These are phyloP conservation scores for Meiosimyza decipiens DNA, from an alignment of 2,888 invertebrate genomes.

Conservation along the genomic window DNA sequence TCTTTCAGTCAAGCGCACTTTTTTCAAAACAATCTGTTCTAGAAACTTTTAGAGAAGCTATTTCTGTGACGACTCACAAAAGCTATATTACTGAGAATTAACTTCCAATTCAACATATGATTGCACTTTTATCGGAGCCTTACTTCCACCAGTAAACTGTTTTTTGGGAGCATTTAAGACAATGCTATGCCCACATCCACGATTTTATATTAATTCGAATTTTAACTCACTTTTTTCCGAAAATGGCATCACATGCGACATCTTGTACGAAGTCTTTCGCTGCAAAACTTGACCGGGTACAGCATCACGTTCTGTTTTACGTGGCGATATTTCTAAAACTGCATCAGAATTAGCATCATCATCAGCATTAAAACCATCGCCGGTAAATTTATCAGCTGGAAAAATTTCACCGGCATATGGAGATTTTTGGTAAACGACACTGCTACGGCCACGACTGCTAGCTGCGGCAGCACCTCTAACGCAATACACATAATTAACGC, in stretches of 20 bases:
- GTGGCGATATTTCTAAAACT: slow-evolving; percentile 43
- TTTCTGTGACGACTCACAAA: too few species aligned
- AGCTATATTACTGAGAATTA: too few species aligned
- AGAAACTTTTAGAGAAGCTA: too few species aligned
- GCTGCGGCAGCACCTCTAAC: slow-evolving; percentile 27
- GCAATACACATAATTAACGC: slow-evolving; percentile 22
- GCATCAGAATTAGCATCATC: slow-evolving; percentile 43
- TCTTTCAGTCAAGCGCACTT: too few species aligned
- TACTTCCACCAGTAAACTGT: too few species aligned
- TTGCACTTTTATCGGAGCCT: too few species aligned
- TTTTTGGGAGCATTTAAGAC: too few species aligned
- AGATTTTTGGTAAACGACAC: background rate
- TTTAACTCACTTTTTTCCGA: slow-evolving; percentile 44
- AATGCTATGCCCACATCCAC: too few species aligned
- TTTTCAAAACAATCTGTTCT: too few species aligned
- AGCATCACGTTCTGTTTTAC: slow-evolving; percentile 35
- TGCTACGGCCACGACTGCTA: slow-evolving; percentile 18
- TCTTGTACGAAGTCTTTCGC: slow-evolving; percentile 34
- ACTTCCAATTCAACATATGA: too few species aligned
- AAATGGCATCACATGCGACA: slow-evolving; percentile 30
- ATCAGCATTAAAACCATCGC: slow-evolving; percentile 8
- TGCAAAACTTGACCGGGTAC: slow-evolving; percentile 27
- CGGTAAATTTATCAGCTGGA: slow-evolving; percentile 16
- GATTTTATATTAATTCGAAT: too few species aligned
- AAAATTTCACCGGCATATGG: background rate